A percentile compares a stretch with the other conserved stretches of the same genome.
phyloP scores from a whole-genome alignment of 2,888 invertebrate species.

The Eucera pruinosa region DNA sequence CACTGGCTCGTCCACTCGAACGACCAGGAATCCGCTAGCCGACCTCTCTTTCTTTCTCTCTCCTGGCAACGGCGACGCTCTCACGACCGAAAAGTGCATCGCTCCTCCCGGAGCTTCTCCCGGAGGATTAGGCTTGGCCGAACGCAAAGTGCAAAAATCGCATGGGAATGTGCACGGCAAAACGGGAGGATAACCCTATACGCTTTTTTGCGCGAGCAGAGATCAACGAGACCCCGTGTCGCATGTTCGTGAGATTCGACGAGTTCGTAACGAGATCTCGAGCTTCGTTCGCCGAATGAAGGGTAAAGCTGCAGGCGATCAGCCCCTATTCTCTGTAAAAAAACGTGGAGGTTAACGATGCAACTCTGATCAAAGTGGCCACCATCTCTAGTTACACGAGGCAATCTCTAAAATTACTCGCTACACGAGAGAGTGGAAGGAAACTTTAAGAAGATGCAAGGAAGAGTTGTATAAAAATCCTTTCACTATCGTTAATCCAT shows the following conservation, averaged over 20 bases:
- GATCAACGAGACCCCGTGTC: neutral
- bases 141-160: conserved; percentile 14
- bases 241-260: conserved; percentile 4
- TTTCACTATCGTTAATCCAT: no score
- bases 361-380: no score
- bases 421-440: no score
- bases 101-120: conserved; percentile 12
- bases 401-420: no score
- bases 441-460: no score
- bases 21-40: conserved; percentile 49
- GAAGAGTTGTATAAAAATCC: no score
- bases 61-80: conserved; percentile 15
- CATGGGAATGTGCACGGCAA: conserved; percentile 29
- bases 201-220: neutral
- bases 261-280: neutral
- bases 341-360: no score
- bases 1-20: conserved; percentile 54
- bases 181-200: conserved; percentile 14
- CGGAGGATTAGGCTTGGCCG: conserved; percentile 9
- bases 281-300: no score
- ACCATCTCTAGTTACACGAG: no score
- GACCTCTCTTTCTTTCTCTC: neutral
- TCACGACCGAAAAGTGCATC: conserved; percentile 42
- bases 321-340: no score
- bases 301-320: no score